Percentiles rank a stretch among this genome's conserved stretches.
These are phyloP conservation scores for Neomicropteryx cornuta DNA, from an alignment of 1,140 invertebrate species.

Conservation along the genomic window DNA sequence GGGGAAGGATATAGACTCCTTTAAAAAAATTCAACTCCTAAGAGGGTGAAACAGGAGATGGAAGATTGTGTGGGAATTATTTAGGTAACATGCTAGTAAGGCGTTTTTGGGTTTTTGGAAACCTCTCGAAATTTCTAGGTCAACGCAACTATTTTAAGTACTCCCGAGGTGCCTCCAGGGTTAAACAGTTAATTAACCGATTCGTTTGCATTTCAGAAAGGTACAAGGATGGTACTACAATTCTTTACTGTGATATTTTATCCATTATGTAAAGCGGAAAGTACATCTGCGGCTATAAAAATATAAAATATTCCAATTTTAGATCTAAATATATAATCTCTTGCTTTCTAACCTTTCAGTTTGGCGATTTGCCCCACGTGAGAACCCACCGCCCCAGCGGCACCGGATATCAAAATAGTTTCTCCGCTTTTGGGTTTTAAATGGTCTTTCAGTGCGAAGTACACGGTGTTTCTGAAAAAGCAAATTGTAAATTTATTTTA, in stretches of 20 bases:
- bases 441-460: conserved; percentile 48
- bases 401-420: conserved; percentile 44
- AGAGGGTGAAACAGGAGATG: too few relatives aligned
- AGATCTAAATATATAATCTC: too few relatives aligned
- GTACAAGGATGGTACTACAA: neutral
- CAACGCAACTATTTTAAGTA: too few relatives aligned
- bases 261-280: neutral
- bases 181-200: neutral
- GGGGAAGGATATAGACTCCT: neutral
- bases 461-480: conserved; percentile 46
- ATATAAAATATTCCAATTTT: conserved; percentile 2
- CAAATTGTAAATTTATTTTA: conserved; percentile 4
- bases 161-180: too few relatives aligned
- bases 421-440: conserved; percentile 46
- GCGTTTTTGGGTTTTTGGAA: too few relatives aligned
- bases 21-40: too few relatives aligned
- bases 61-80: too few relatives aligned
- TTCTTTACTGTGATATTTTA: neutral
- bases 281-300: neutral
- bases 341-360: conserved; percentile 38
- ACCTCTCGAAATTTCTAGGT: too few relatives aligned
- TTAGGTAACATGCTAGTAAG: too few relatives aligned
- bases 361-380: conserved; percentile 53
- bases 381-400: conserved; percentile 49
- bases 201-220: neutral